A percentile compares a stretch with the other conserved stretches of the same genome.
phyloP scores from a whole-genome alignment of 2,113 vertebrate genomes.

The Rafetus swinhoei region DNA sequence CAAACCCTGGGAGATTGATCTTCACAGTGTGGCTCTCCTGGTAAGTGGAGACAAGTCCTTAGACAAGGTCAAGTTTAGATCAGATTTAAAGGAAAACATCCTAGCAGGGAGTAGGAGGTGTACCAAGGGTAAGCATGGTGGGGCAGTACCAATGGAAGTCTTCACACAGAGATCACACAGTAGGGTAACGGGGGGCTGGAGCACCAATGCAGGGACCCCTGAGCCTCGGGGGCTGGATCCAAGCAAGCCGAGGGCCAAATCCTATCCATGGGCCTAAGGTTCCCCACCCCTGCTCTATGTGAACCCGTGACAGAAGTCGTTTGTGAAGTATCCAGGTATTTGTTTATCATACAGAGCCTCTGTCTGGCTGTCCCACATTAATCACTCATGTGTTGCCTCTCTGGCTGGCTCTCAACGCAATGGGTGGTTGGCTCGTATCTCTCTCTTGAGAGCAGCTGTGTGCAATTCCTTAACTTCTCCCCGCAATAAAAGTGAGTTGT shows the following conservation, averaged over 20 bases:
- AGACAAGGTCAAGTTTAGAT: too few species aligned
- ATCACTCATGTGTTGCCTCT: fast-evolving
- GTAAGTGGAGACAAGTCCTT: too few species aligned
- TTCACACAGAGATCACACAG: not conserved
- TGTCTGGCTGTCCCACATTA: fast-evolving
- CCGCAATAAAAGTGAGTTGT: fast-evolving
- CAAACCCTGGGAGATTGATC: too few species aligned
- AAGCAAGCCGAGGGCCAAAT: too few species aligned
- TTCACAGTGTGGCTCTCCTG: too few species aligned
- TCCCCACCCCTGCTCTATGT: too few species aligned
- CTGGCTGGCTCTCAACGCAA: not conserved
- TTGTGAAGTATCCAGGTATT: fast-evolving
- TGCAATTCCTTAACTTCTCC: not conserved
- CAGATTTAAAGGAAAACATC: fast-evolving
- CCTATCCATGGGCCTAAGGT: fast-evolving
- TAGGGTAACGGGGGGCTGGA: too few species aligned
- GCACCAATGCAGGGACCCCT: too few species aligned
- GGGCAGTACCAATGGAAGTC: not conserved
- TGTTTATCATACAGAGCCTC: not conserved
- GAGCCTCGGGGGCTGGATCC: too few species aligned
- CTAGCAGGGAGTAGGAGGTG: fast-evolving
- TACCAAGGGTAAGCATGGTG: fast-evolving
- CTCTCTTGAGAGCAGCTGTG: not conserved
- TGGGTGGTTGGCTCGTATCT: not conserved
- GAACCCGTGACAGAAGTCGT: not conserved